Percentiles rank a stretch among this genome's conserved stretches.
These are phyloP conservation scores for Podarcis muralis DNA, from an alignment of 2,113 vertebrate genomes.

Conservation along the genomic window DNA sequence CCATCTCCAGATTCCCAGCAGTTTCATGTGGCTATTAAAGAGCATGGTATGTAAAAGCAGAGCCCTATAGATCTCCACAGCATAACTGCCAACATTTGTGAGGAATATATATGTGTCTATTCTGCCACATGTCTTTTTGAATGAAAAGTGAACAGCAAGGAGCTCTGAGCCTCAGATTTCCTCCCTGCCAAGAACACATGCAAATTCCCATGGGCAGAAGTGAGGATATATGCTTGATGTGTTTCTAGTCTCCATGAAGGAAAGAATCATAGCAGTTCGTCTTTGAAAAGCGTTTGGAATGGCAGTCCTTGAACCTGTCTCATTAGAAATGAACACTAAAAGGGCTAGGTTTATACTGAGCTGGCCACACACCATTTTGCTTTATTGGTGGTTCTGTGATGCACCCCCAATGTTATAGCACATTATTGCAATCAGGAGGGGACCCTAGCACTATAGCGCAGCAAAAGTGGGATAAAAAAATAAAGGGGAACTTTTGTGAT, in stretches of 20 bases:
- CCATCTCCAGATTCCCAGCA: not conserved
- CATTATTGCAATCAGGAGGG: too few relatives aligned
- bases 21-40: not conserved
- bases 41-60: not conserved
- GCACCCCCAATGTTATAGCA: too few relatives aligned
- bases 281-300: not conserved
- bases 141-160: not conserved
- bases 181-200: accelerated
- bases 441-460: too few relatives aligned
- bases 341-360: not conserved
- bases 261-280: not conserved
- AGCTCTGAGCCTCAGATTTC: not conserved
- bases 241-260: not conserved
- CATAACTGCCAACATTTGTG: not conserved
- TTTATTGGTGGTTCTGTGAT: too few relatives aligned
- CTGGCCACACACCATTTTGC: too few relatives aligned
- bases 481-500: too few relatives aligned
- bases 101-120: not conserved
- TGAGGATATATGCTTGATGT: not conserved
- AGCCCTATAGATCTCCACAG: not conserved
- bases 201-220: not conserved
- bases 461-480: too few relatives aligned
- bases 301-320: not conserved
- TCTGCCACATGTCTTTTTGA: not conserved
- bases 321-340: not conserved